A percentile compares a stretch with the other conserved stretches of the same genome.
These are phyloP conservation scores for Atherinosoma microstoma DNA, from an alignment of 2,797 vertebrate species.

Conservation along the genomic window DNA sequence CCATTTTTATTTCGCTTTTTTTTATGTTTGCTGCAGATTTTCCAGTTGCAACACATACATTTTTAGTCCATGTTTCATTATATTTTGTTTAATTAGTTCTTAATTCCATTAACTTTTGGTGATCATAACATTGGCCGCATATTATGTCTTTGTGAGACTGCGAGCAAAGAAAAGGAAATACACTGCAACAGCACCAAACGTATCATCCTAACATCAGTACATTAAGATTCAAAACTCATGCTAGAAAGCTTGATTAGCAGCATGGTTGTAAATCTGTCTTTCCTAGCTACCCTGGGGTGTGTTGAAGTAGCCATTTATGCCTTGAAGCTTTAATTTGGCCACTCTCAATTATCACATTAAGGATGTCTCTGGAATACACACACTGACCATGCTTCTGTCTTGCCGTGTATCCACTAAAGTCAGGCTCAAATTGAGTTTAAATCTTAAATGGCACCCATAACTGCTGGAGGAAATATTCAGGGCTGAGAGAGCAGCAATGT, in stretches of 20 bases:
- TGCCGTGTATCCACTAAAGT: slow-evolving; percentile 70
- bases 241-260: slow-evolving; percentile 64
- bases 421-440: slow-evolving; percentile 75
- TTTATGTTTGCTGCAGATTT: slow-evolving; percentile 30
- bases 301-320: slow-evolving; percentile 64
- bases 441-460: slow-evolving; percentile 76
- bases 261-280: slow-evolving; percentile 75
- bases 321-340: slow-evolving; percentile 76
- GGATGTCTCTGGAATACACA: slow-evolving; percentile 69
- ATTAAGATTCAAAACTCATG: slow-evolving; percentile 65
- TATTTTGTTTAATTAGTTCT: neutral
- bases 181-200: slow-evolving; percentile 26
- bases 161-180: neutral
- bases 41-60: neutral
- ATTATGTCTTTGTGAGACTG: slow-evolving; percentile 12
- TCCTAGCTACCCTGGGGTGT: slow-evolving; percentile 57
- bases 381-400: slow-evolving; percentile 63
- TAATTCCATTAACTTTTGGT: neutral
- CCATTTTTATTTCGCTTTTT: neutral
- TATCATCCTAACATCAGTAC: slow-evolving; percentile 44
- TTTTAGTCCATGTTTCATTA: neutral
- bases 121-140: neutral
- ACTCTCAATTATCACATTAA: slow-evolving; percentile 80
- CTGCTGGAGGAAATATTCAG: slow-evolving; percentile 59
- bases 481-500: slow-evolving; percentile 62